A percentile compares a stretch with the other conserved stretches of the same genome.
Conservation (phyloP, 2,797 vertebrate species). For the Hippocampus kuda region DNA sequence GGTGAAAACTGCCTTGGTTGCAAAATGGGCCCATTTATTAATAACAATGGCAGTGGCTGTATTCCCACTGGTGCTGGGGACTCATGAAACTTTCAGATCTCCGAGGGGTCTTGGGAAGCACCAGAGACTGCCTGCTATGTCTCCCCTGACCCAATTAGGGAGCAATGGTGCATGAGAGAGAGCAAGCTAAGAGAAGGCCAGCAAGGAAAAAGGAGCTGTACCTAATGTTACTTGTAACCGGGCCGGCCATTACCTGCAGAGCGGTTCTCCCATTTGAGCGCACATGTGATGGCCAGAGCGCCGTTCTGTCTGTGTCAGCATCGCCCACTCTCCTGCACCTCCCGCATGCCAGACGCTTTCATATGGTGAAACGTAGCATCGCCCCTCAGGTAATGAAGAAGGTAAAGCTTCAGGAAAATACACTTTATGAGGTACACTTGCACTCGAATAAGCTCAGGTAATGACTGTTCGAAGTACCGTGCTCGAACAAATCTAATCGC, state of each 20-base stretch:
- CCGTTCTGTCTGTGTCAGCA: constrained; percentile 19
- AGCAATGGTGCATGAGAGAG: constrained; percentile 62
- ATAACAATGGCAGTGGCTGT: constrained; percentile 71
- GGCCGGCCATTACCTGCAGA: constrained; percentile 48
- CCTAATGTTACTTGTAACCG: constrained; percentile 47
- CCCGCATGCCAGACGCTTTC: constrained; percentile 12
- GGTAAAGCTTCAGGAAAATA: not conserved
- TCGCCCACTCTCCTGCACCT: not conserved
- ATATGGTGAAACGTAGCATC: constrained; percentile 30
- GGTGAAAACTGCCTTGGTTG: constrained; percentile 58
- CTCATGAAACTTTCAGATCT: constrained; percentile 79
- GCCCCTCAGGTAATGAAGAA: constrained; percentile 13
- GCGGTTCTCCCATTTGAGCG: constrained; percentile 42
- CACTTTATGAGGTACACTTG: not conserved
- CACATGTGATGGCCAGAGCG: constrained; percentile 35
- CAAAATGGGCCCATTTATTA: constrained; percentile 74
- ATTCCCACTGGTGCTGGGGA: constrained; percentile 64
- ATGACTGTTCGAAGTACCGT: too few species aligned
- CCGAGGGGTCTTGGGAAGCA: constrained; percentile 67
- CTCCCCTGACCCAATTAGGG: constrained; percentile 74
- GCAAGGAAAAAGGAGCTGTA: constrained; percentile 44
- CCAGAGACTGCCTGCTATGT: constrained; percentile 68
- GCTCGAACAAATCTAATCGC: too few species aligned
- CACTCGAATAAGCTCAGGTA: not conserved
- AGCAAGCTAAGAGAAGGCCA: constrained; percentile 48